Evolutionary conservation across 2,113 vertebrate genomes (phyloP).

Genomic region (Hippocampus comes): DNA sequence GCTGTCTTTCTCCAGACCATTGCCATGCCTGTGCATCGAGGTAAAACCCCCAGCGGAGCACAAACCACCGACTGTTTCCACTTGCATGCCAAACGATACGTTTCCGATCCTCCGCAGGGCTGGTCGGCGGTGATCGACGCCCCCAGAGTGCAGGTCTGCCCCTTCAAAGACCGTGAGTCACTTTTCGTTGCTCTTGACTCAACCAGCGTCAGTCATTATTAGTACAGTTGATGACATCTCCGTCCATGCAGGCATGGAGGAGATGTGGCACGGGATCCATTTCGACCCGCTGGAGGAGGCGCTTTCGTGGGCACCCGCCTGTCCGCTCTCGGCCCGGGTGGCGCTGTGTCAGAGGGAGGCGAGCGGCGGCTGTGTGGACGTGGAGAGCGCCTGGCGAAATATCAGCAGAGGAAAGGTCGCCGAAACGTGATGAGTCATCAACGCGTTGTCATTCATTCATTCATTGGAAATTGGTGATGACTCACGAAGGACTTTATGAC

Average conservation of each 20-base stretch:
- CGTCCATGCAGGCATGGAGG: slow-evolving; percentile 63
- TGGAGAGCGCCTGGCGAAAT: slow-evolving; percentile 65
- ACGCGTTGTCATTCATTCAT: not conserved
- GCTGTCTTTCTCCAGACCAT: slow-evolving; percentile 68
- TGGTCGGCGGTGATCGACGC: slow-evolving; percentile 81
- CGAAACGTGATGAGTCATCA: not conserved
- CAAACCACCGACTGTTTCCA: not conserved
- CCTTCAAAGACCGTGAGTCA: slow-evolving; percentile 82
- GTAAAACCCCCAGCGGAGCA: slow-evolving; percentile 55
- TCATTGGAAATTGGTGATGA: not conserved
- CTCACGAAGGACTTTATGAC: not conserved
- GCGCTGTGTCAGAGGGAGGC: slow-evolving; percentile 69
- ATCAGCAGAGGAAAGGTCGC: slow-evolving; percentile 70
- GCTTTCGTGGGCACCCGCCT: slow-evolving; percentile 77
- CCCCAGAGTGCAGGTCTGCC: slow-evolving; percentile 79
- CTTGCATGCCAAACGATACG: not conserved
- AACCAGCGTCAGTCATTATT: too few relatives aligned
- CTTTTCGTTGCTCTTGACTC: not conserved
- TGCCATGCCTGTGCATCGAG: slow-evolving; percentile 88
- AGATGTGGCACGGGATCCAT: slow-evolving; percentile 77
- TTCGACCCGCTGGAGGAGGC: slow-evolving; percentile 73
- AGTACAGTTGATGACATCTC: too few relatives aligned
- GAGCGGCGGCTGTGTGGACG: slow-evolving; percentile 65
- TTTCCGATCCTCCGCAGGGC: slow-evolving; percentile 63
- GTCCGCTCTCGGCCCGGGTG: slow-evolving; percentile 67